Evolutionary conservation across 2,113 vertebrate species (phyloP).

Genomic region (Pteronura brasiliensis): DNA sequence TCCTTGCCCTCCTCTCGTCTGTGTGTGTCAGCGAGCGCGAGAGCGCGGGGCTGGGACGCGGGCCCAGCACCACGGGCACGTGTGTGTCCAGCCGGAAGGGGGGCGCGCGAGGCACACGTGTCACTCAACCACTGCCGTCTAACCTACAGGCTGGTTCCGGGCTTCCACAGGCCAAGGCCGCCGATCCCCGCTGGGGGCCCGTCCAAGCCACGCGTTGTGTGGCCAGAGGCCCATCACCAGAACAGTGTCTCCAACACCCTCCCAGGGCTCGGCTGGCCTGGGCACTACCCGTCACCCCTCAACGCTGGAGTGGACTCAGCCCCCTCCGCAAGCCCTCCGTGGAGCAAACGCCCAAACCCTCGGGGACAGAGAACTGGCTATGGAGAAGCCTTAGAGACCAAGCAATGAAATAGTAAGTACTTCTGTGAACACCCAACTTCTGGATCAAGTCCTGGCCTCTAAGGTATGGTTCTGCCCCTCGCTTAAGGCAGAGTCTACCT

Average conservation of each 20-base stretch:
- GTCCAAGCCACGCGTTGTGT: too few relatives aligned
- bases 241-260: neutral
- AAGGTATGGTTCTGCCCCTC: neutral
- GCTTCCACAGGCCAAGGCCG: neutral
- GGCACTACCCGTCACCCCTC: neutral
- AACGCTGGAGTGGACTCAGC: neutral
- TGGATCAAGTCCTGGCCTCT: neutral
- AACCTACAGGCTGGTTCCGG: too few relatives aligned
- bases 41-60: rapidly evolving
- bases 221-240: neutral
- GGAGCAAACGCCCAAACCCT: neutral
- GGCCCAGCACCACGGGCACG: rapidly evolving
- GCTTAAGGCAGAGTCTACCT: neutral
- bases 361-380: neutral
- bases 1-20: too few relatives aligned
- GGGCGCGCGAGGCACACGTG: neutral
- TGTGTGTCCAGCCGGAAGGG: rapidly evolving
- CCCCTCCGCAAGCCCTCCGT: too few relatives aligned
- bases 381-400: neutral
- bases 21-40: rapidly evolving
- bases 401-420: neutral
- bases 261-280: neutral
- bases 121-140: rapidly evolving
- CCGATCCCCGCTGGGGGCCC: rapidly evolving
- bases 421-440: neutral